Conservation (phyloP, 2,113 vertebrate species). For the Melanotaenia duboulayi region DNA sequence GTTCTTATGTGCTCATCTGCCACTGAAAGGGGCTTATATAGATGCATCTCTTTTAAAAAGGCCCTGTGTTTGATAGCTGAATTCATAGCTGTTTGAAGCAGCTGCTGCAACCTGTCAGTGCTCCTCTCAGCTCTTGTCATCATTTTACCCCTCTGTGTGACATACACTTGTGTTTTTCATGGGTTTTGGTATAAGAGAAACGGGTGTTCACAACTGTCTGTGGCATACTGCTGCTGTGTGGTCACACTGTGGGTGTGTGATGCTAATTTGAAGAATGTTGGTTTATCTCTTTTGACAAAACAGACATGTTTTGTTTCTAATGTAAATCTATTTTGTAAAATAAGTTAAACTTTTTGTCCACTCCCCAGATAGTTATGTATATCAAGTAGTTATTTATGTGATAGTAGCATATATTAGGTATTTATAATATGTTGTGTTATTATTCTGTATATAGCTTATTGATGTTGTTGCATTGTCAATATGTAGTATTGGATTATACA, state of each 20-base stretch:
- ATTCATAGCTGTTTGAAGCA: slow-evolving; percentile 58
- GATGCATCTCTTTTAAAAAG: slow-evolving; percentile 21
- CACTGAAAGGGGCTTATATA: slow-evolving; percentile 41
- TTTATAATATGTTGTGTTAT: no score
- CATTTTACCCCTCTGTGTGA: slow-evolving; percentile 26
- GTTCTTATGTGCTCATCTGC: slow-evolving; percentile 32
- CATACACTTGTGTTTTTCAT: slow-evolving; percentile 38
- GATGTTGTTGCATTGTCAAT: no score
- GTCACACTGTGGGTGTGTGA: neutral
- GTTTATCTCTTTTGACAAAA: neutral
- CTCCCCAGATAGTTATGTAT: no score
- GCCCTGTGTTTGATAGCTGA: slow-evolving; percentile 21
- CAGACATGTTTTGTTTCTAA: no score
- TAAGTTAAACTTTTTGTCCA: no score
- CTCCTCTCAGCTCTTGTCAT: slow-evolving; percentile 40
- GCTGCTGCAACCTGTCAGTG: slow-evolving; percentile 47
- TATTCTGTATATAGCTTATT: no score
- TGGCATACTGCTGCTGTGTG: slow-evolving; percentile 4
- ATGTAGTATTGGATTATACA: no score
- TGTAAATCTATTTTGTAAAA: no score
- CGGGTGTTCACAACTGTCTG: slow-evolving; percentile 38
- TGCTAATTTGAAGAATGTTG: neutral
- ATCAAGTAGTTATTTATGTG: no score
- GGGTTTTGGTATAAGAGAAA: slow-evolving; percentile 31
- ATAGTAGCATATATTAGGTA: no score